Conservation (phyloP, 2,888 invertebrate genomes). For the Allophyes oxyacanthae region DNA sequence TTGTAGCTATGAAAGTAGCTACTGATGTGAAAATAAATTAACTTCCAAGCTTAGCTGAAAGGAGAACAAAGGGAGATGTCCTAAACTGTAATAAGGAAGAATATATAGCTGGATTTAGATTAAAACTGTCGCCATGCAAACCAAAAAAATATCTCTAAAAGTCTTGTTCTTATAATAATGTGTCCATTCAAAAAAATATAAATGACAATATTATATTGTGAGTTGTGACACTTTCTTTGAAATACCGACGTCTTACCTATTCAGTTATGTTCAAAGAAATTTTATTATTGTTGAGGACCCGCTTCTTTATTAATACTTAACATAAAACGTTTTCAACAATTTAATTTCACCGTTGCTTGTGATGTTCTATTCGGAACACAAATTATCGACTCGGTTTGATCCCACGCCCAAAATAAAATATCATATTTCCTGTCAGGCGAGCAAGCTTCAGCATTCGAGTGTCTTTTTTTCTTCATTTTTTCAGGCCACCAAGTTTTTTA, state of each 20-base stretch:
- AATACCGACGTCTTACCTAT: constrained; percentile 54
- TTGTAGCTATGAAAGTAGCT: constrained; percentile 1
- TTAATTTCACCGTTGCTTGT: constrained; percentile 81
- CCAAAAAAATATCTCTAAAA: constrained; percentile 19
- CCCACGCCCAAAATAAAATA: constrained; percentile 89
- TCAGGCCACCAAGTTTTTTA: constrained; percentile 82
- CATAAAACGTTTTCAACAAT: constrained; percentile 81
- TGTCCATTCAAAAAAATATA: constrained; percentile 43
- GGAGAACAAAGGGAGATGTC: constrained; percentile 12
- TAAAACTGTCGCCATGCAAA: constrained; percentile 5
- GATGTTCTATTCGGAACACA: constrained; percentile 84
- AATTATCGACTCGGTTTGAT: constrained; percentile 88
- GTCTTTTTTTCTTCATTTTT: constrained; percentile 80
- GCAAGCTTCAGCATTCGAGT: constrained; percentile 84
- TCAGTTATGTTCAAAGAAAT: constrained; percentile 64
- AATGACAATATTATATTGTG: constrained; percentile 52
- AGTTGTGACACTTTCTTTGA: constrained; percentile 64
- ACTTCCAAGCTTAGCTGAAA: background rate
- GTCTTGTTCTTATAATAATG: constrained; percentile 25
- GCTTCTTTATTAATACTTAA: constrained; percentile 74
- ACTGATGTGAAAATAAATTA: background rate
- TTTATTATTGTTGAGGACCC: constrained; percentile 67
- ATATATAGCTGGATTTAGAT: background rate
- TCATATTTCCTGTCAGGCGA: constrained; percentile 88
- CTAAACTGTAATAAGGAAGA: constrained; percentile 11